Evolutionary conservation across 2,888 invertebrate species (phyloP), one percentile per base, ranked within the genome.

Genomic region (Caenorhabditis uteleia): DNA sequence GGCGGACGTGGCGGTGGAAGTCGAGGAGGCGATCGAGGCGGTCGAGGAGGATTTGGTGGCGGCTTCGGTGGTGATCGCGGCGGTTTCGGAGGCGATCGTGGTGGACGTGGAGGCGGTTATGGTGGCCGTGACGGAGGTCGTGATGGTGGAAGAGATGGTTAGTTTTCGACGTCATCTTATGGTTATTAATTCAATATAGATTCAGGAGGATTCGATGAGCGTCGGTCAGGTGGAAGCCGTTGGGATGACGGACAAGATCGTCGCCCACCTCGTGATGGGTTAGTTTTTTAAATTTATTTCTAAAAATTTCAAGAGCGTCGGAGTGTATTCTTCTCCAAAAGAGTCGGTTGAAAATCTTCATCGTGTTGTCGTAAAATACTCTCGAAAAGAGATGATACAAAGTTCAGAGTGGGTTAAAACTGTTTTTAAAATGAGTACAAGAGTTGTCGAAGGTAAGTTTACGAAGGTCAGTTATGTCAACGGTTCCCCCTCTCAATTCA

Each of bases 61-160:
- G 55, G 66, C 1, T 61, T 64, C 56, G 68, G 50, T 20, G 54
- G 56, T 14, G 61, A 57, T 23, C 40, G 49, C n/a, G 26, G 46
- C 4, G 50, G 55, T 16, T 49, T 56, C 31, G 61, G 58, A 5
- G 49, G 57, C 10, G 29, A 16, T 23, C 34, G 51, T 14, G 51
- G 50, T 12, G 34, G 12, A 26, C 50, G 65, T n/a, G 46, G 66
- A 7, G 59, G 59, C 20, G 23, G 58, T 20, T 54, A 64, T 14
- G 58, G 61, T 3, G 36, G 46, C 34, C 64, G 68, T 20, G 62
- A 59, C 2, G 39, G 68, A 3, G 64, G 58, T 5, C 54, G 71
- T 20, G 8, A 47, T 2, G 48, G 47, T 2, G 45, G 58, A 26
- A 57, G 69, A 4, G 36, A 31, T 7, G 25, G 44, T 4, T 5